Percentiles rank a stretch among this genome's conserved stretches.
phyloP scores from a whole-genome alignment of 2,113 vertebrate genomes.

The Caracal caracal region DNA sequence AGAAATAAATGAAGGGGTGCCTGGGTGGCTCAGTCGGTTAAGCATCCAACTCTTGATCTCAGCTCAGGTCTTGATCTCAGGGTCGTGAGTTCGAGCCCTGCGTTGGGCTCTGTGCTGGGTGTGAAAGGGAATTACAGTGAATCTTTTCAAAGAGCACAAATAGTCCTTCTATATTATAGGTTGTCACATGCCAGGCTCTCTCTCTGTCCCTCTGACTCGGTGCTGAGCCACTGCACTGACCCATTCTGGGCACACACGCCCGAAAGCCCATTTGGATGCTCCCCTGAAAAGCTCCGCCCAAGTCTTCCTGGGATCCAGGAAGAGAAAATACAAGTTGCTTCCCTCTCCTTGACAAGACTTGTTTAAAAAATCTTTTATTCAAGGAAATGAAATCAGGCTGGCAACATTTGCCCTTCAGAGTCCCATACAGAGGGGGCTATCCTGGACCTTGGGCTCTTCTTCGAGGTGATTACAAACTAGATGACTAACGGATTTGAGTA shows the following conservation, averaged over 20 bases:
- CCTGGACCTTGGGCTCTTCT: conserved; percentile 46
- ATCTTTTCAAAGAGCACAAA: conserved; percentile 43
- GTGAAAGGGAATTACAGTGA: neutral
- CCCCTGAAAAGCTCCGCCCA: neutral
- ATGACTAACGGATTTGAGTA: conserved; percentile 64
- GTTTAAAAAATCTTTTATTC: conserved; percentile 17
- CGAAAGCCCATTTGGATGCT: neutral
- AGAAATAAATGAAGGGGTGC: neutral
- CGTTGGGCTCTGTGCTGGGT: too few relatives aligned
- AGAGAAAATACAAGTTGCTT: conserved; percentile 9
- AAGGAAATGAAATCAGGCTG: conserved; percentile 63
- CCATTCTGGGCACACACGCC: neutral
- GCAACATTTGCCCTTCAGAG: conserved; percentile 43
- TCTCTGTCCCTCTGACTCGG: neutral
- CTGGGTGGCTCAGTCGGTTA: too few relatives aligned
- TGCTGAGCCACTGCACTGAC: neutral
- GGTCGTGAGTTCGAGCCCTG: too few relatives aligned
- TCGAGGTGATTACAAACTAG: conserved; percentile 61
- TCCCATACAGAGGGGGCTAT: neutral
- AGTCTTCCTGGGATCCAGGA: neutral
- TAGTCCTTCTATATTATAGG: neutral
- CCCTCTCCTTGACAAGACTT: neutral
- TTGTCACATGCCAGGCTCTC: neutral
- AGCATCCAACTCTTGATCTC: too few relatives aligned
- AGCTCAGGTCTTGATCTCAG: too few relatives aligned